These are phyloP conservation scores for mouse (Mus musculus) DNA, from an alignment of 2,113 vertebrate species.

Conservation along the genomic window GRCm39 chr10:96644001-96644500, in stretches of 20 bases:
- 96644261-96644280: not conserved
- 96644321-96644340: not conserved
- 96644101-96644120: not conserved
- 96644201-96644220: not conserved
- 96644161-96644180: not conserved
- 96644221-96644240: not conserved
- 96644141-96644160: not conserved
- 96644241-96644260: not conserved
- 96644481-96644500: not conserved
- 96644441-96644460: not conserved
- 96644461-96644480: not conserved
- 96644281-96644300: not conserved
- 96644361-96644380: too few relatives aligned
- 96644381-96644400: not conserved
- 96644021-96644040: not conserved
- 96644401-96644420: not conserved
- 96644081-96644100: too few relatives aligned
- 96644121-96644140: not conserved
- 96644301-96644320: not conserved
- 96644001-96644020: not conserved
- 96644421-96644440: not conserved
- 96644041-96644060: not conserved
- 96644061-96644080: not conserved
- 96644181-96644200: not conserved
- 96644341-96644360: not conserved